Evolutionary conservation across 2,888 invertebrate genomes (phyloP).

Genomic region (Eucriotettix oculatus): DNA sequence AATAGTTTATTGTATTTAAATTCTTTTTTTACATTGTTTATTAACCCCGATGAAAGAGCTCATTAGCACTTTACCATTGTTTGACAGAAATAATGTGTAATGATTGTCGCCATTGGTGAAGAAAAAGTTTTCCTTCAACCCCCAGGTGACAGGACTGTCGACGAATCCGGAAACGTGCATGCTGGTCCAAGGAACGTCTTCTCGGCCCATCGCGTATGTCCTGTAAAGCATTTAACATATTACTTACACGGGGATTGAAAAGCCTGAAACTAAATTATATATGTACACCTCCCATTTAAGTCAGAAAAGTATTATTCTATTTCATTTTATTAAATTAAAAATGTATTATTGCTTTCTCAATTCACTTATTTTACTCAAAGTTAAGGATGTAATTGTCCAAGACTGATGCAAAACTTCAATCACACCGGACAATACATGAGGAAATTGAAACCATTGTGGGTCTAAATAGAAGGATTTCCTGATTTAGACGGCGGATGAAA

Average conservation of each 20-base stretch:
- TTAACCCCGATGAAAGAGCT: slow-evolving; percentile 7
- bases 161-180: slow-evolving; percentile 38
- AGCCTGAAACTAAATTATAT: not conserved
- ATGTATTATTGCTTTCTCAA: no score
- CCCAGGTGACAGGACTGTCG: slow-evolving; percentile 33
- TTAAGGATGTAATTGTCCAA: no score
- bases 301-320: no score
- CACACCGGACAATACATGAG: no score
- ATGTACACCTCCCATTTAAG: not conserved
- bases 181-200: slow-evolving; percentile 28
- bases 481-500: no score
- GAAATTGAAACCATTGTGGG: no score
- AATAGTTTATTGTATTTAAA: not conserved
- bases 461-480: no score
- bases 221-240: slow-evolving; percentile 14
- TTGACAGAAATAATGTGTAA: slow-evolving; percentile 27
- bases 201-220: slow-evolving; percentile 17
- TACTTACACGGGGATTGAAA: not conserved
- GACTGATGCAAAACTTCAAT: no score
- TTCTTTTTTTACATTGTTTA: slow-evolving; percentile 4
- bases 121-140: slow-evolving; percentile 29
- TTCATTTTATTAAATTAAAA: no score
- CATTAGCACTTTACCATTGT: slow-evolving; percentile 18
- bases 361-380: no score
- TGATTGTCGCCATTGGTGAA: slow-evolving; percentile 33